These are phyloP conservation scores for Pontoporia blainvillei DNA, from an alignment of 2,113 vertebrate genomes.

Conservation along the genomic window DNA sequence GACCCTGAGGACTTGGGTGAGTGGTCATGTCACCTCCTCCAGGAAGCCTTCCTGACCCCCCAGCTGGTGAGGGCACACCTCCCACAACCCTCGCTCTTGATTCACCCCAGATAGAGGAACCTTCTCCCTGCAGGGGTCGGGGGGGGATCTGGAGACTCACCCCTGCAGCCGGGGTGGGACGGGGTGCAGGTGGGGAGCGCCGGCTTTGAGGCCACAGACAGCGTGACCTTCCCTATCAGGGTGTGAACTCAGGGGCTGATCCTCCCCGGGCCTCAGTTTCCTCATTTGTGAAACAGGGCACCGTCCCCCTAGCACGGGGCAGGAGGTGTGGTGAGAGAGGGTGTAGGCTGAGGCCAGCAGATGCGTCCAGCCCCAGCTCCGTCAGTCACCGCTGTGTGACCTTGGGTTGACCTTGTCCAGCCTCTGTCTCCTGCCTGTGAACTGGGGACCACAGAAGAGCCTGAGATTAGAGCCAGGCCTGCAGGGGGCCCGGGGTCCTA, in stretches of 20 bases:
- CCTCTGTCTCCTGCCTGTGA: neutral
- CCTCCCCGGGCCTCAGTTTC: neutral
- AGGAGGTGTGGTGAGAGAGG: neutral
- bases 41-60: neutral
- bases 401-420: neutral
- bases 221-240: rapidly evolving
- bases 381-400: rapidly evolving
- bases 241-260: neutral
- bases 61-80: neutral
- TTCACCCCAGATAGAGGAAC: rapidly evolving
- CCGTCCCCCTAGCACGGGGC: rapidly evolving
- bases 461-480: neutral
- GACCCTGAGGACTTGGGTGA: too few species aligned
- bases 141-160: neutral
- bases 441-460: neutral
- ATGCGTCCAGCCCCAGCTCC: rapidly evolving
- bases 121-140: rapidly evolving
- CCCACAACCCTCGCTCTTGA: neutral
- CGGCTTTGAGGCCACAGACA: rapidly evolving
- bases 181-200: rapidly evolving
- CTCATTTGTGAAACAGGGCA: neutral
- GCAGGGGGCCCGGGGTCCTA: rapidly evolving
- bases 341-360: rapidly evolving
- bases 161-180: rapidly evolving
- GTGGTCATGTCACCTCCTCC: neutral